phyloP scores from a whole-genome alignment of 2,888 invertebrate genomes.

The Punctoribates punctum region DNA sequence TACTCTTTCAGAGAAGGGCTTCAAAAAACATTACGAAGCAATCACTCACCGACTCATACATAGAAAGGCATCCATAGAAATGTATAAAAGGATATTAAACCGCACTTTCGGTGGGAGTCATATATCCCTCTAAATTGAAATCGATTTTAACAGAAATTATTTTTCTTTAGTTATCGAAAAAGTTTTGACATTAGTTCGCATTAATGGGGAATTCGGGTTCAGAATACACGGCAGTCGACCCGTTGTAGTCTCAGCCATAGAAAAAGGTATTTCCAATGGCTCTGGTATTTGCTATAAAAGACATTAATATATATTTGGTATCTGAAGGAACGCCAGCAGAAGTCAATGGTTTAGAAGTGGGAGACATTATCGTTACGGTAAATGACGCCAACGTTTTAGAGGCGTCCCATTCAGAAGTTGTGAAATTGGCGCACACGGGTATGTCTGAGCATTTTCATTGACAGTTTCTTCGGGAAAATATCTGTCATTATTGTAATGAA shows the following conservation, averaged over 20 bases:
- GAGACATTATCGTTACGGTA: conserved; percentile 86
- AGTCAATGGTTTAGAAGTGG: conserved; percentile 83
- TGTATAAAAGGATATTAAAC: conserved; percentile 77
- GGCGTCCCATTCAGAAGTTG: conserved; percentile 87
- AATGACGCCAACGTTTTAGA: conserved; percentile 87
- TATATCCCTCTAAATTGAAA: too few species aligned
- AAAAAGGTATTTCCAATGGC: conserved; percentile 61
- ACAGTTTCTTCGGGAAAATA: background rate
- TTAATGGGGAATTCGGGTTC: conserved; percentile 84
- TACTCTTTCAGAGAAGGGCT: conserved; percentile 80
- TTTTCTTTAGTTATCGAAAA: conserved; percentile 72
- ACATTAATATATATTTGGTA: background rate
- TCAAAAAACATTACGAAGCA: conserved; percentile 77
- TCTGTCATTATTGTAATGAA: background rate
- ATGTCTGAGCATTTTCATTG: conserved; percentile 50
- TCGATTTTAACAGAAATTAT: background rate
- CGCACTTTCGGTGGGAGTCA: conserved; percentile 81
- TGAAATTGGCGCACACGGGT: conserved; percentile 83
- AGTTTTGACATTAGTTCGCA: conserved; percentile 73
- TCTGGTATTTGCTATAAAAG: background rate
- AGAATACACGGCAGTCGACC: conserved; percentile 92
- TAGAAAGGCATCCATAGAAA: conserved; percentile 80
- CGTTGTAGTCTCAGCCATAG: conserved; percentile 92
- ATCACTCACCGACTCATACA: conserved; percentile 85
- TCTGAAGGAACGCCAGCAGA: conserved; percentile 75